Evolutionary conservation across 1,140 invertebrate species (phyloP), one percentile per base, ranked within the genome.

Genomic region (Branchinecta lynchi): DNA sequence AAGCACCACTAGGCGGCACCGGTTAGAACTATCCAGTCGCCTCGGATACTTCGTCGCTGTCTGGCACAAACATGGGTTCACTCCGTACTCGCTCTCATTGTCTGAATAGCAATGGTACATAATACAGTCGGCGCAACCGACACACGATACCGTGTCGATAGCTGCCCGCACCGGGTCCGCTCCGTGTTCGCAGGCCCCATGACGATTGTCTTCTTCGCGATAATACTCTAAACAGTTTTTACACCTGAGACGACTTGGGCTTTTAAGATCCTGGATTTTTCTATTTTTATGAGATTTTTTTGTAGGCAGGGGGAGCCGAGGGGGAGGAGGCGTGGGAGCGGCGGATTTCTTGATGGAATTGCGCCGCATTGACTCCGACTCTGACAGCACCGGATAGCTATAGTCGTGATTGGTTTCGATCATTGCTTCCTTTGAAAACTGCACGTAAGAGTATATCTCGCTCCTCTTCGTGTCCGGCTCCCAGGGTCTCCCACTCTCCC

Each of bases 41-140:
- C 74, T 71, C 68, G 75, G 76, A n/a, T 72, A 70, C 83, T 82
- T 82, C 82, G 0, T 77, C 73, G 20, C 80, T 77, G 0, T 77
- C 74, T 32, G 78, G 77, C 87, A 89, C 44, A 86, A 84, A 82
- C 90, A 93, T 20, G 90, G 89, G 78, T 89, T 88, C 74, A 85
- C 83, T 20, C 84, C 83, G 77, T 87, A 77, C 85, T 80, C 79
- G 32, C 78, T 79, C 76, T 93, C 90, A 3, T 86, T 82, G 77
- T 94, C 92, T 60, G 88, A 85, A 84, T 92, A 88, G 77, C 92
- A 95, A 80, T 95, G 92, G 80, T 95, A 96, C 73, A 94, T 82
- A 84, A 95, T 86, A 75, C 90, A 89, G 77, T 89, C 84, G 43
- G 90, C 90, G 74, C 79, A 80, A 68, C 74, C 84, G 71, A 96